phyloP scores from a whole-genome alignment of 2,797 vertebrate species.

The Hapalemur alaotrensis region DNA sequence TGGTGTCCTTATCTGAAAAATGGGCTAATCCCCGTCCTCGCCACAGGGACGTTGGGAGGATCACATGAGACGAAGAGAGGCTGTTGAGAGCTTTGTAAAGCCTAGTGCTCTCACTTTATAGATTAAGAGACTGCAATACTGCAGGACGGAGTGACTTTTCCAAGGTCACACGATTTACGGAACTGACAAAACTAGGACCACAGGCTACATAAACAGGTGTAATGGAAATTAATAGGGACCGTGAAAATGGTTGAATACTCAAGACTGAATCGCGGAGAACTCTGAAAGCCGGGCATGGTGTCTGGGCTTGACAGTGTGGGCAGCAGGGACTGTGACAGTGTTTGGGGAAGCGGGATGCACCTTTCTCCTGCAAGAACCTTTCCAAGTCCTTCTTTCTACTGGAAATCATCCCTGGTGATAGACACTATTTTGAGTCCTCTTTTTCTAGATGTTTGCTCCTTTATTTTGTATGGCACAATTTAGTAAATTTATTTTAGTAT shows the following conservation, averaged over 20 bases:
- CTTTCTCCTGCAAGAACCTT: not conserved
- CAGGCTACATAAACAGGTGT: not conserved
- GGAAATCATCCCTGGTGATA: not conserved
- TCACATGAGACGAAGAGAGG: not conserved
- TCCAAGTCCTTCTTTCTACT: not conserved
- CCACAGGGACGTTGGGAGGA: not conserved
- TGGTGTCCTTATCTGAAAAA: not conserved
- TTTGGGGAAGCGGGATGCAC: not conserved
- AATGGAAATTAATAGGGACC: not conserved
- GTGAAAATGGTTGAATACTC: not conserved
- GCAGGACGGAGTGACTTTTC: not conserved
- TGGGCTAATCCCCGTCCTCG: not conserved
- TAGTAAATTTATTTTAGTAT: not conserved
- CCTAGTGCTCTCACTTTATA: not conserved
- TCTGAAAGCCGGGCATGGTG: not conserved
- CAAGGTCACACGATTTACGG: not conserved
- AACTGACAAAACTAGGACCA: not conserved
- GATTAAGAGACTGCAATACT: not conserved
- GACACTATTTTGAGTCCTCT: not conserved
- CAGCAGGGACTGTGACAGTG: accelerated
- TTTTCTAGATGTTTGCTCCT: not conserved
- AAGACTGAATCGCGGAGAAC: not conserved
- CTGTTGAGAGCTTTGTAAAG: not conserved
- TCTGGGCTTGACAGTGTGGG: not conserved
- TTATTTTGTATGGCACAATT: not conserved